Evolutionary conservation across 2,888 invertebrate genomes (phyloP).

Genomic region (Bombyx huttoni): DNA sequence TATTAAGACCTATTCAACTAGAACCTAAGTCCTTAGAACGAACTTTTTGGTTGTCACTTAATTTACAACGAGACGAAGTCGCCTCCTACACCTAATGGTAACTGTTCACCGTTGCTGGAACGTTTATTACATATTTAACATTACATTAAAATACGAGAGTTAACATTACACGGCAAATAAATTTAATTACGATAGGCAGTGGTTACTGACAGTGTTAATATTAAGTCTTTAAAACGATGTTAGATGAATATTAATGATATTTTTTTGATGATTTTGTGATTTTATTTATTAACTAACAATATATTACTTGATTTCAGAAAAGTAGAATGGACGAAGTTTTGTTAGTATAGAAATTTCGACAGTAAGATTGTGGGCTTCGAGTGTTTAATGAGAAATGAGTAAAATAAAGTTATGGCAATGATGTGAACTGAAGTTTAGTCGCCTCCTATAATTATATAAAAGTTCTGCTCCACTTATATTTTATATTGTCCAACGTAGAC

Average conservation of each 20-base stretch:
- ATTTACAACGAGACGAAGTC: conserved; percentile 30
- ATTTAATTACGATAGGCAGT: conserved; percentile 48
- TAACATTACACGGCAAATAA: conserved; percentile 48
- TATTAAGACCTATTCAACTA: conserved; percentile 32
- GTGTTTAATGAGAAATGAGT: neutral
- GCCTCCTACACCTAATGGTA: conserved; percentile 61
- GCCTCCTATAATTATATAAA: no score
- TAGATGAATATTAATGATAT: conserved; percentile 14
- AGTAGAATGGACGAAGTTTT: neutral
- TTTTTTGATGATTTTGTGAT: conserved; percentile 13
- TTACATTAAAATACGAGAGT: conserved; percentile 53
- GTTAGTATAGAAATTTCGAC: neutral
- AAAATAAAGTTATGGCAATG: neutral
- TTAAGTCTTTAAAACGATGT: conserved; percentile 25
- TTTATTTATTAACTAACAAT: conserved; percentile 3
- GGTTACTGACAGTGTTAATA: conserved; percentile 43
- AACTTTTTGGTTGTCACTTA: conserved; percentile 72
- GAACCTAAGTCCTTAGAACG: conserved; percentile 70
- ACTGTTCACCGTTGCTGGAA: conserved; percentile 71
- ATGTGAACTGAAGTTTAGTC: no score
- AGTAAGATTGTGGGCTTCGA: neutral
- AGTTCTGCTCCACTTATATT: no score
- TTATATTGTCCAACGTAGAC: no score
- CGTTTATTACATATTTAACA: conserved; percentile 59
- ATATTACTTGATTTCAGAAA: neutral